Evolutionary conservation across 2,888 invertebrate species (phyloP).

Genomic region (Atethmia centrago): DNA sequence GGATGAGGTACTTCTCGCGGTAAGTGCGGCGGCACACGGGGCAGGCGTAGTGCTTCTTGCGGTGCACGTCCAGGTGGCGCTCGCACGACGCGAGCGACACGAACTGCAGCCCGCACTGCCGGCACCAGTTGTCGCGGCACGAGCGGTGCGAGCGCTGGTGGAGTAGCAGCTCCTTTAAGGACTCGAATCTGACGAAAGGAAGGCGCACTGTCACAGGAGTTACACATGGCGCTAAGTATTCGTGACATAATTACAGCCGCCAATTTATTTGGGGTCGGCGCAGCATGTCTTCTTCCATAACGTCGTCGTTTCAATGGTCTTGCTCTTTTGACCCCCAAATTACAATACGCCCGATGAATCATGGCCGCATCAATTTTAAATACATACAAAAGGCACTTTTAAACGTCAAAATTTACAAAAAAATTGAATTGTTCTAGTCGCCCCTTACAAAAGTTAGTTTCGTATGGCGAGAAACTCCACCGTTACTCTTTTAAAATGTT

Average conservation of each 20-base stretch:
- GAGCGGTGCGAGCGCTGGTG: constrained; percentile 77
- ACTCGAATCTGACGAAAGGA: constrained; percentile 75
- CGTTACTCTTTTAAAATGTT: no score
- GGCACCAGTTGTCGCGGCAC: constrained; percentile 75
- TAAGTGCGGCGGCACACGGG: constrained; percentile 90
- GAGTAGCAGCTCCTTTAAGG: constrained; percentile 75
- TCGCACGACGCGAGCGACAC: constrained; percentile 74
- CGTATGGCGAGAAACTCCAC: no score
- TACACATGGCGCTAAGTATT: neutral
- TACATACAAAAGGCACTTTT: no score
- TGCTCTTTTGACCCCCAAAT: neutral
- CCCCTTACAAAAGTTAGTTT: no score
- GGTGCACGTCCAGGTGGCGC: constrained; percentile 81
- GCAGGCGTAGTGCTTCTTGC: constrained; percentile 83
- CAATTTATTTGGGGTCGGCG: neutral
- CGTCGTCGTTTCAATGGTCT: neutral
- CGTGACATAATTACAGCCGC: no score
- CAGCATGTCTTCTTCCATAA: neutral
- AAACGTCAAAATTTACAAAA: no score
- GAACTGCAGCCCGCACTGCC: constrained; percentile 81
- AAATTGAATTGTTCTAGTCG: no score
- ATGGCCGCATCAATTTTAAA: no score
- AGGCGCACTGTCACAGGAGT: neutral
- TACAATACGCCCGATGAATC: neutral
- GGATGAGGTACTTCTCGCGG: constrained; percentile 83